Evolutionary conservation across 2,797 vertebrate genomes (phyloP), one percentile per base, ranked within the genome.

Genomic region (Synanceia verrucosa): DNA sequence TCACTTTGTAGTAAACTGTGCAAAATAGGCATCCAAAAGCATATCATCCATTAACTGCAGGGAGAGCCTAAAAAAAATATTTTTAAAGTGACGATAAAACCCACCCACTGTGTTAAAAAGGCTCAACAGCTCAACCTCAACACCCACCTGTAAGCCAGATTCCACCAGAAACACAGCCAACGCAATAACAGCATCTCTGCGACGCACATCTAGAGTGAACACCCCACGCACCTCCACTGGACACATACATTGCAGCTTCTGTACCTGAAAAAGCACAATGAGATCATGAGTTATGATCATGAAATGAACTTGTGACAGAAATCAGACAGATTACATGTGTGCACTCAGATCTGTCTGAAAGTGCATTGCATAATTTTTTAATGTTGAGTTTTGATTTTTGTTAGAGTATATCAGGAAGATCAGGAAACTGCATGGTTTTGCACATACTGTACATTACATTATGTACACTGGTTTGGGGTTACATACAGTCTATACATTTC

Each of bases 191-290:
- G 98, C 98, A 86, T 98, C 96, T 89, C 96, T 95, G 76, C 98
- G 95, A 2, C 98, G 95, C 70, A 97, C 95, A 79, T 99, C 98
- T 53, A 99, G 87, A 48, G 96, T 96, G 86, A 96, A 98, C 73
- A 96, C 93, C 13, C 97, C 97, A 1, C 96, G 96, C 48, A 95
- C 94, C 88, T 98, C 97, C 70, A 96, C 94, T 7, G 98, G 97
- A 85, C 97, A 98, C 98, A 99, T 99, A 79, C 97, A 99, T 76
- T 97, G 95, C 24, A 99, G 89, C 78, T 98, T 99, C 64, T 98
- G 95, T 29, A 99, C 96, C 98, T 99, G 79, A 68, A 75, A 84
- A 9, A 81, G 31, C 52, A 50, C 28, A 65, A 57, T 9, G 2
- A 55, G 1, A 61, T 19, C 1, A 18, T 48, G 13, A 13, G 26